These are phyloP conservation scores for Nasalis larvatus DNA, from an alignment of 2,113 vertebrate species.

Conservation along the genomic window DNA sequence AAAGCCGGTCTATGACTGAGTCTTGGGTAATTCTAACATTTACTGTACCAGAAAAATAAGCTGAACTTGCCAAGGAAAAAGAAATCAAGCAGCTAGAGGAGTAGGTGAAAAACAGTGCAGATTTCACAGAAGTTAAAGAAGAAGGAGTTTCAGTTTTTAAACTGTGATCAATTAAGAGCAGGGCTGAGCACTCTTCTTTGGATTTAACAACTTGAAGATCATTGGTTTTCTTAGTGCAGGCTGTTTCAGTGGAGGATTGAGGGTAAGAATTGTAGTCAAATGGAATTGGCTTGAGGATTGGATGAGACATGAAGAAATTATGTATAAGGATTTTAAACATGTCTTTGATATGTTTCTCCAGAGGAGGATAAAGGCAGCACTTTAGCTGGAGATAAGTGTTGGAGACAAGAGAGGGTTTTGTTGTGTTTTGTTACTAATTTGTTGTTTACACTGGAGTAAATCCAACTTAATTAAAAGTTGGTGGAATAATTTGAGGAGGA, in stretches of 20 bases:
- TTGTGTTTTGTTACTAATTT: neutral
- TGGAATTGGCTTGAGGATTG: neutral
- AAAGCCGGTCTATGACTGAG: neutral
- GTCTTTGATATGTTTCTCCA: neutral
- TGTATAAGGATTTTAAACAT: neutral
- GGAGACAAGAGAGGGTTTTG: neutral
- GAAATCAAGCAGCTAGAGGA: neutral
- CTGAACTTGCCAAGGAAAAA: neutral
- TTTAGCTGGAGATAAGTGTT: neutral
- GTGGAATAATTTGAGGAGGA: neutral
- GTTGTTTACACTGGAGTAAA: neutral
- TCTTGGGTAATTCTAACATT: neutral
- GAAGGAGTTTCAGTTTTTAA: neutral
- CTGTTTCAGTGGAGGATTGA: neutral
- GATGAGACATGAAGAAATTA: neutral
- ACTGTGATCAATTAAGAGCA: neutral
- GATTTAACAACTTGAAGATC: neutral
- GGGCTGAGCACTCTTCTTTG: neutral
- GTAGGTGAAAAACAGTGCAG: neutral
- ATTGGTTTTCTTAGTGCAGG: neutral
- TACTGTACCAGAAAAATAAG: neutral
- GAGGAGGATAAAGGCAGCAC: neutral
- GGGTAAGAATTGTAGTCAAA: neutral
- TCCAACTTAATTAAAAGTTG: neutral
- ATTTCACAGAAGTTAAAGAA: neutral